These are phyloP conservation scores for Macrosiphum euphorbiae DNA, from an alignment of 2,888 invertebrate genomes.

Conservation along the genomic window DNA sequence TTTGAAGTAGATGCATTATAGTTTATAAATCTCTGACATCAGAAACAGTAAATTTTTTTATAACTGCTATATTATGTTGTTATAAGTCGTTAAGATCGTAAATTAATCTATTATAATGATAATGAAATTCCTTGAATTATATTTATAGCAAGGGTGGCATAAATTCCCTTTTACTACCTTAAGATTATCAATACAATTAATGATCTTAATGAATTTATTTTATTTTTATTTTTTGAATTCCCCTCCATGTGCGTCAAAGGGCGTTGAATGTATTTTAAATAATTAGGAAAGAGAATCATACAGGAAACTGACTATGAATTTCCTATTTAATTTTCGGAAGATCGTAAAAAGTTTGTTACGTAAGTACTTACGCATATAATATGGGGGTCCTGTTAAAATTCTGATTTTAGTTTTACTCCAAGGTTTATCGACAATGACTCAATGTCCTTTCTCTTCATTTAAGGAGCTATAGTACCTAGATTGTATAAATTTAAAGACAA, in stretches of 20 bases:
- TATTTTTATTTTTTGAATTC: neutral
- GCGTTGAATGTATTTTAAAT: conserved; percentile 20
- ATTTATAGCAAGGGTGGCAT: neutral
- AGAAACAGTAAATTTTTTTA: neutral
- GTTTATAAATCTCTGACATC: neutral
- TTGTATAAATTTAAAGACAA: conserved; percentile 35
- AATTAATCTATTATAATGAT: neutral
- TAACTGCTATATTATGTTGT: neutral
- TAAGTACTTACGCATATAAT: neutral
- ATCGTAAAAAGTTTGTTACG: conserved; percentile 44
- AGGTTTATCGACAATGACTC: conserved; percentile 32
- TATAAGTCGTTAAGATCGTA: neutral
- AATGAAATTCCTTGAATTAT: neutral
- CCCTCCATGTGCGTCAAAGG: neutral
- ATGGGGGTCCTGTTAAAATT: conserved; percentile 22
- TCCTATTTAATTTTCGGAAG: conserved; percentile 31
- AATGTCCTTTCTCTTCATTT: conserved; percentile 44
- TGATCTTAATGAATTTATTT: neutral
- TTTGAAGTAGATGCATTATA: neutral
- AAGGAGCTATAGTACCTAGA: neutral
- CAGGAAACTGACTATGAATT: conserved; percentile 38
- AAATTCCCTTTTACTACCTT: neutral
- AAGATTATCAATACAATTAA: neutral
- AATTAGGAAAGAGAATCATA: neutral
- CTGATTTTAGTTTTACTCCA: conserved; percentile 9